A percentile compares a stretch with the other conserved stretches of the same genome.
These are phyloP conservation scores for Gopherus evgoodei DNA, from an alignment of 2,113 vertebrate genomes.

Conservation along the genomic window DNA sequence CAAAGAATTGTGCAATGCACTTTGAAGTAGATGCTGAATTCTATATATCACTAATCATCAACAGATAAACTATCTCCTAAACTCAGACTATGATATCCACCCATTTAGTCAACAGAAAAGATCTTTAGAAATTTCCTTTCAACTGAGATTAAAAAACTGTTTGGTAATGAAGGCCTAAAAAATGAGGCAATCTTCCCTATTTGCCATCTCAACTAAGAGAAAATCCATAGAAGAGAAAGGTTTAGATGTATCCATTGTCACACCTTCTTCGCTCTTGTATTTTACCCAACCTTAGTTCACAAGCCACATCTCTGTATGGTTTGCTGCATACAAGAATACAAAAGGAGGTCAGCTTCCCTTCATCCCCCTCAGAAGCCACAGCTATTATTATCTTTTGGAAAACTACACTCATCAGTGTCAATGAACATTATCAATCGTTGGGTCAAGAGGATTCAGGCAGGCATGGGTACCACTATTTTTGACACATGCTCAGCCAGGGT, in stretches of 20 bases:
- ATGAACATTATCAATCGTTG: background rate
- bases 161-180: background rate
- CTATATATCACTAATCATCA: background rate
- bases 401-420: background rate
- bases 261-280: background rate
- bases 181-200: background rate
- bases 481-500: background rate
- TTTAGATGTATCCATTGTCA: background rate
- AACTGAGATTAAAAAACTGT: background rate
- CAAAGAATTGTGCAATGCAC: background rate
- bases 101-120: background rate
- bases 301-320: background rate
- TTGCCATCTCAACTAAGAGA: background rate
- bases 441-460: background rate
- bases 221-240: background rate
- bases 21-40: background rate
- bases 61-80: background rate
- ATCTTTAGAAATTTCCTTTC: background rate
- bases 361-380: background rate
- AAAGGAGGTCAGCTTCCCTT: background rate
- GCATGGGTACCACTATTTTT: background rate
- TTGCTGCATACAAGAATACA: background rate
- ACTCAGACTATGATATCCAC: background rate
- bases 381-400: background rate
- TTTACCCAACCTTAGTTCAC: background rate